These are phyloP conservation scores for Drosophila suzukii DNA, from an alignment of 1,140 invertebrate species.

Conservation along the genomic window DNA sequence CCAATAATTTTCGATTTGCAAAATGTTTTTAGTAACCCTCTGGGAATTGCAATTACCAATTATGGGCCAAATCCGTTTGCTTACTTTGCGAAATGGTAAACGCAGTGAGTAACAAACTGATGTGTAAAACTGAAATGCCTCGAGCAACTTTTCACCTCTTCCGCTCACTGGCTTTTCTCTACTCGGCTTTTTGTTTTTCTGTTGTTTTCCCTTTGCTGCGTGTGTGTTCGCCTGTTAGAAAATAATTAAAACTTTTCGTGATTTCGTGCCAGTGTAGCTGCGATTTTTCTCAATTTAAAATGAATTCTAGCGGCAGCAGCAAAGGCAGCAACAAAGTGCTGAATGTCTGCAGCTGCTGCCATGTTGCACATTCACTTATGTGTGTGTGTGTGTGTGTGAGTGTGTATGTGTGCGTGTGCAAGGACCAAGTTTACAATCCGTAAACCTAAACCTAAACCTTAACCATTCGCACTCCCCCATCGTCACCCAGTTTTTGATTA, in stretches of 20 bases:
- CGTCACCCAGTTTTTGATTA: constrained; percentile 59
- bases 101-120: constrained; percentile 25
- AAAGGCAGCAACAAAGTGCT: constrained; percentile 29
- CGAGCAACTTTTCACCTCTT: constrained; percentile 14
- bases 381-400: constrained; percentile 30
- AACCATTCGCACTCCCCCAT: constrained; percentile 8
- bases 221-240: constrained; percentile 77
- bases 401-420: constrained; percentile 32
- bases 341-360: constrained; percentile 42
- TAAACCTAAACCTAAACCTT: constrained; percentile 21
- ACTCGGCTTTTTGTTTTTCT: background rate
- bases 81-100: background rate
- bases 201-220: constrained; percentile 31
- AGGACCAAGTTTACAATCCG: constrained; percentile 53
- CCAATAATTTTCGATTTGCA: background rate
- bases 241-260: constrained; percentile 83
- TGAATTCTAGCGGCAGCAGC: constrained; percentile 66
- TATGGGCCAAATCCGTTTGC: constrained; percentile 2
- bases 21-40: background rate
- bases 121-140: constrained; percentile 17
- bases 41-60: background rate
- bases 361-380: constrained; percentile 18
- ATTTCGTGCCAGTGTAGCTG: constrained; percentile 77
- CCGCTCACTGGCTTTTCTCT: constrained; percentile 9
- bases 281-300: constrained; percentile 83